Base-by-base conservation (phyloP, 2,797 vertebrate genomes). In the Typhlichthys subterraneus region DNA sequence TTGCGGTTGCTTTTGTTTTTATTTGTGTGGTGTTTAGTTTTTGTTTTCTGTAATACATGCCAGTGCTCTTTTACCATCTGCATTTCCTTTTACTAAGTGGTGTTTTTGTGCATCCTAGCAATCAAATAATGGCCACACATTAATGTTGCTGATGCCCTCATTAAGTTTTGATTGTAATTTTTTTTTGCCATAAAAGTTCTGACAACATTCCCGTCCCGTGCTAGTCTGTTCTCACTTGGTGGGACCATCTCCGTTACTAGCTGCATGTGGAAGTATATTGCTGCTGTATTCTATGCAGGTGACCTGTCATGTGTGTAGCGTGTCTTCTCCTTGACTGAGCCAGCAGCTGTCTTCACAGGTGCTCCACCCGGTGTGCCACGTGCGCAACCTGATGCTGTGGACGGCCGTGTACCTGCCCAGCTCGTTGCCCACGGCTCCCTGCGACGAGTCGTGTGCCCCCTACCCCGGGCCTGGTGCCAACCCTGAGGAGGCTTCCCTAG, bases 331-430 rank as follows among this genome's bases (percentile, higher is more conserved):
- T 1, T 10, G 56, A 61, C 60, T 67, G 57, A 75, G 17, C 57
- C 23, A 47, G 12, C 14, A 50, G 65, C 54, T 73, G 42, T 79
- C 61, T 15, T 74, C 75, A 13, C 77, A 99, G 97, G 96, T 99
- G 86, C 95, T 99, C 68, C 96, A 96, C 69, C 97, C 97, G 0
- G 97, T 98, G 80, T 99, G 97, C 90, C 97, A 99, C 0, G 96
- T 99, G 58, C 92, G 97, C 23, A 99, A 98, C 82, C 73, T 99
- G 69, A 95, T 99, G 97, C 92, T 99, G 53, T 99, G 97, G 97
- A 98, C 95, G 1, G 97, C 96, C 0, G 96, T 98, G 54, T 99
- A 98, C 88, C 93, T 99, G 76, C 97, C 97, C 3, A 96, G 95
- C 81, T 97, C 95, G 0, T 98, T 96, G 11, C 97, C 97, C 7